These are phyloP conservation scores for Furcula furcula DNA, from an alignment of 2,888 invertebrate genomes.

Conservation along the genomic window DNA sequence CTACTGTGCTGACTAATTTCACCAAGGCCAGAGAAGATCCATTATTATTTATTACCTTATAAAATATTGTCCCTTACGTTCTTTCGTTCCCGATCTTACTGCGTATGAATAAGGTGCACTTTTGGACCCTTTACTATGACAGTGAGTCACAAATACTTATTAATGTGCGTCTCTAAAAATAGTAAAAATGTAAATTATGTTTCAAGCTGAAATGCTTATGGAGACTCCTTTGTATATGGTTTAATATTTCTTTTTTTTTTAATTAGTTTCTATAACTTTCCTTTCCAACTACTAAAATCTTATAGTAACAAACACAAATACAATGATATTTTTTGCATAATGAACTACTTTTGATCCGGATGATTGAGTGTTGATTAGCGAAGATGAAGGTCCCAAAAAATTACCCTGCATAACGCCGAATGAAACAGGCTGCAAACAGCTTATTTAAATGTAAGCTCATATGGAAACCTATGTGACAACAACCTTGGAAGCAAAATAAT, in stretches of 20 bases:
- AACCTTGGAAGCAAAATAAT: too few relatives aligned
- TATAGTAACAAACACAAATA: too few relatives aligned
- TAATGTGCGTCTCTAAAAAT: constrained; percentile 59
- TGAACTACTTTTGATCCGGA: too few relatives aligned
- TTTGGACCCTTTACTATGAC: constrained; percentile 58
- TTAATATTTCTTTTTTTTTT: constrained; percentile 13
- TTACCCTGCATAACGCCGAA: too few relatives aligned
- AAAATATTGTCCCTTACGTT: constrained; percentile 44
- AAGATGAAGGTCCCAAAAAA: too few relatives aligned
- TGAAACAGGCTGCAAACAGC: too few relatives aligned
- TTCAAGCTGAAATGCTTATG: constrained; percentile 33
- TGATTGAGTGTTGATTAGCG: too few relatives aligned
- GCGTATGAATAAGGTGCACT: constrained; percentile 36
- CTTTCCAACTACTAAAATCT: too few relatives aligned
- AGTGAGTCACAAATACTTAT: constrained; percentile 62
- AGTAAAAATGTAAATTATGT: constrained; percentile 42
- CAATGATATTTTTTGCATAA: too few relatives aligned
- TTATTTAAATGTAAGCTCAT: too few relatives aligned
- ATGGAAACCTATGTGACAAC: too few relatives aligned
- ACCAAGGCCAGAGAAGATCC: constrained; percentile 74
- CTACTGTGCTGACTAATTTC: constrained; percentile 64
- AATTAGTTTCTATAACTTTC: too few relatives aligned
- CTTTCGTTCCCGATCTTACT: constrained; percentile 41
- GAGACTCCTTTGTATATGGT: constrained; percentile 29
- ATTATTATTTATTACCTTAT: constrained; percentile 78